phyloP scores from a whole-genome alignment of 2,888 invertebrate genomes.

The Boloria selene region DNA sequence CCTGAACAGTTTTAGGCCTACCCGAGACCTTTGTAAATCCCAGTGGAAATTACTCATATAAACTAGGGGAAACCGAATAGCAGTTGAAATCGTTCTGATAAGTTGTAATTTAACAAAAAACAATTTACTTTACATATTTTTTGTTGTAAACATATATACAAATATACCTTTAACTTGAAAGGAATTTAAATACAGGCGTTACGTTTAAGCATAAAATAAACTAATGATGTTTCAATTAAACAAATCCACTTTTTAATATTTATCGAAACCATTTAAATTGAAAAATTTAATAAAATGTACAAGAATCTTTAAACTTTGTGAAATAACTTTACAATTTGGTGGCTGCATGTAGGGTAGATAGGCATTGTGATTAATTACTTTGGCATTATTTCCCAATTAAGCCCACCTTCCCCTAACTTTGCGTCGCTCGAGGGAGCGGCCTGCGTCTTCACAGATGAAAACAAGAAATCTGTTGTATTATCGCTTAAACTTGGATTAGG shows the following conservation, averaged over 20 bases:
- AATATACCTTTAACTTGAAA: neutral
- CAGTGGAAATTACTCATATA: constrained; percentile 69
- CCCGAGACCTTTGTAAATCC: constrained; percentile 66
- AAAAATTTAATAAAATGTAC: constrained; percentile 5
- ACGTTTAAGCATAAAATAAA: too few species aligned
- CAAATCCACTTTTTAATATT: too few species aligned
- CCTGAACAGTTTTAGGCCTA: constrained; percentile 73
- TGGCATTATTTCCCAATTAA: constrained; percentile 81
- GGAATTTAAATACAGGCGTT: too few species aligned
- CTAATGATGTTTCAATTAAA: too few species aligned
- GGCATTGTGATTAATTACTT: constrained; percentile 75
- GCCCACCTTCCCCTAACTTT: constrained; percentile 70
- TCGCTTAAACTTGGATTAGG: constrained; percentile 60
- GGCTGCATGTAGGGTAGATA: constrained; percentile 26
- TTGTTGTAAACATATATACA: neutral
- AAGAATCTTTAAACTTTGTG: neutral
- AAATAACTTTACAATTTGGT: neutral
- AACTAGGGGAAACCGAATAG: constrained; percentile 44
- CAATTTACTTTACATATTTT: neutral
- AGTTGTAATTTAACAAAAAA: neutral
- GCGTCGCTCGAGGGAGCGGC: constrained; percentile 63
- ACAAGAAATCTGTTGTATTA: constrained; percentile 70
- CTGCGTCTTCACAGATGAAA: constrained; percentile 51
- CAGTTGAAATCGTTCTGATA: neutral
- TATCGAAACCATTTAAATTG: too few species aligned